Evolutionary conservation across 2,113 vertebrate genomes (phyloP).

Genomic region (Condylura cristata): DNA sequence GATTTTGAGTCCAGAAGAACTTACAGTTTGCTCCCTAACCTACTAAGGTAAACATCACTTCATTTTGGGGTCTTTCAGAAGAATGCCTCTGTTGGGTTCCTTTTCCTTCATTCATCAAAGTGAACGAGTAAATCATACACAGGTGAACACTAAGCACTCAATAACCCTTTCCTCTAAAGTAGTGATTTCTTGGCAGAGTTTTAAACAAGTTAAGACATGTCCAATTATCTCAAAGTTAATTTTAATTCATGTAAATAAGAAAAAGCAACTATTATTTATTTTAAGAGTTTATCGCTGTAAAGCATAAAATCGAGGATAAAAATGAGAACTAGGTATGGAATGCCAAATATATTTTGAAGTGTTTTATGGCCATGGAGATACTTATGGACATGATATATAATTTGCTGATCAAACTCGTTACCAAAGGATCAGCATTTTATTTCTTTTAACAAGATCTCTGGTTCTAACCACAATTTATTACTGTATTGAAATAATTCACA

Average conservation of each 20-base stretch:
- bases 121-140: not conserved
- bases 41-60: not conserved
- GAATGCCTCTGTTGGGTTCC: not conserved
- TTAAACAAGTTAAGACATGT: not conserved
- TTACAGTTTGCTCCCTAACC: not conserved
- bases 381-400: not conserved
- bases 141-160: not conserved
- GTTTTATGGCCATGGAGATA: not conserved
- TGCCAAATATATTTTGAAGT: not conserved
- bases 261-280: not conserved
- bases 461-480: not conserved
- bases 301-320: not conserved
- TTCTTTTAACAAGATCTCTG: not conserved
- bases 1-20: not conserved
- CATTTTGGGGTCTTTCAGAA: not conserved
- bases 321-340: not conserved
- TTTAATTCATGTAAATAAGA: not conserved
- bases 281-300: not conserved
- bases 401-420: not conserved
- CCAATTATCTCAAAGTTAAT: conserved; percentile 6
- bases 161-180: not conserved
- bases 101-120: not conserved
- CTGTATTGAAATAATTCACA: not conserved
- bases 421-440: not conserved
- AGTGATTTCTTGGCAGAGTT: not conserved